Percentiles rank a stretch among this genome's conserved stretches.
Conservation (phyloP, 2,113 vertebrate genomes). For the Bambusicola thoracicus region DNA sequence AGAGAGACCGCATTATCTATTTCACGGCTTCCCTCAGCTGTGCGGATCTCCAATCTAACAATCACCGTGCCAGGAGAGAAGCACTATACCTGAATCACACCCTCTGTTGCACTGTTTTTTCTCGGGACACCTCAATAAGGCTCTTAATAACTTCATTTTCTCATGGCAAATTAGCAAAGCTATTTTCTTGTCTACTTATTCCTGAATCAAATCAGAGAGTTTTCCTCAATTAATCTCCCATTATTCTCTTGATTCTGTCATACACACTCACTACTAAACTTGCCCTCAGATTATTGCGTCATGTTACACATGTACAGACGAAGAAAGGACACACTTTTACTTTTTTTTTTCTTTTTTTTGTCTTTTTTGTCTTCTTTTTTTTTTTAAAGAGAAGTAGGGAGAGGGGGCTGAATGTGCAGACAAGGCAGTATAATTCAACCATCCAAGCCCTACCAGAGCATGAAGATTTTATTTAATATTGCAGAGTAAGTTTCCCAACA, state of each 20-base stretch:
- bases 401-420: slow-evolving; percentile 81
- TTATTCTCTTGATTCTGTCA: slow-evolving; percentile 76
- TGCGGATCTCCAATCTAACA: background rate
- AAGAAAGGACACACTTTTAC: slow-evolving; percentile 78
- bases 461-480: slow-evolving; percentile 83
- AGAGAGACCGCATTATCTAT: background rate
- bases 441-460: slow-evolving; percentile 84
- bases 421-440: slow-evolving; percentile 83
- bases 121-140: slow-evolving; percentile 67
- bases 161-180: slow-evolving; percentile 77
- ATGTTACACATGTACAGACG: slow-evolving; percentile 84
- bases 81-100: slow-evolving; percentile 35
- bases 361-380: slow-evolving; percentile 16
- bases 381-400: slow-evolving; percentile 79
- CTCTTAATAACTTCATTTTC: slow-evolving; percentile 67
- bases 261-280: slow-evolving; percentile 83
- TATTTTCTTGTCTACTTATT: slow-evolving; percentile 67
- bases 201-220: slow-evolving; percentile 69
- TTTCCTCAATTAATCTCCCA: slow-evolving; percentile 65
- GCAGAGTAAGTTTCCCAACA: slow-evolving; percentile 86
- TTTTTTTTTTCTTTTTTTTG: slow-evolving; percentile 36
- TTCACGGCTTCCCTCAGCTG: slow-evolving; percentile 11
- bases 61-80: slow-evolving; percentile 17
- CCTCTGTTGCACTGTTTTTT: slow-evolving; percentile 21
- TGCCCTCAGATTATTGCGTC: slow-evolving; percentile 87